phyloP scores from a whole-genome alignment of 2,113 vertebrate species.

The Hippocampus zosterae region DNA sequence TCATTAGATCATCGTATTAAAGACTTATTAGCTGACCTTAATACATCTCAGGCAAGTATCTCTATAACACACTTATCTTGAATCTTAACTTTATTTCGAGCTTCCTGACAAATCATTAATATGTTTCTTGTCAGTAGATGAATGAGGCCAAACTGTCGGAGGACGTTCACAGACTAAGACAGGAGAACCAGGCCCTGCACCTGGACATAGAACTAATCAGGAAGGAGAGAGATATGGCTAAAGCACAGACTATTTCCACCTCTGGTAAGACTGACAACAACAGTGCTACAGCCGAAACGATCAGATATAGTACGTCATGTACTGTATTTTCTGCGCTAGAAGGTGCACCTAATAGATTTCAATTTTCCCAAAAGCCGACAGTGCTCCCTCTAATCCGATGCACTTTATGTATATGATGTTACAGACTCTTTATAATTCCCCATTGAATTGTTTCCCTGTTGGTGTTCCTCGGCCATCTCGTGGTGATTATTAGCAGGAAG shows the following conservation, averaged over 20 bases:
- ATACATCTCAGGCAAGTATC: slow-evolving; percentile 69
- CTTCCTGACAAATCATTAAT: neutral
- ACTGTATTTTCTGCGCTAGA: no score
- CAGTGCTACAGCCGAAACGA: neutral
- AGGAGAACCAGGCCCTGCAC: slow-evolving; percentile 83
- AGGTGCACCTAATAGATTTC: no score
- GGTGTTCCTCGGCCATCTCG: no score
- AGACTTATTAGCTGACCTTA: slow-evolving; percentile 77
- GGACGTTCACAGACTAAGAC: slow-evolving; percentile 76
- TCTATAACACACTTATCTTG: neutral
- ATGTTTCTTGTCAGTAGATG: slow-evolving; percentile 66
- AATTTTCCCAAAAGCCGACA: no score
- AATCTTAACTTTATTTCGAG: neutral
- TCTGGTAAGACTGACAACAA: slow-evolving; percentile 66
- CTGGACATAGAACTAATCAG: slow-evolving; percentile 80
- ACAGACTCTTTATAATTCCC: no score
- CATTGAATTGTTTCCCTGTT: no score
- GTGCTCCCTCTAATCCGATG: no score
- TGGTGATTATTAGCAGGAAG: no score
- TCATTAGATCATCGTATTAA: slow-evolving; percentile 64
- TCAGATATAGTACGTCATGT: no score
- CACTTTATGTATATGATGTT: no score
- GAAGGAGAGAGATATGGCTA: slow-evolving; percentile 80
- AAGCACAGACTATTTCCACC: slow-evolving; percentile 66
- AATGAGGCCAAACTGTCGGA: slow-evolving; percentile 75